These are phyloP conservation scores for Scaeva pyrastri DNA, from an alignment of 2,888 invertebrate genomes.

Conservation along the genomic window DNA sequence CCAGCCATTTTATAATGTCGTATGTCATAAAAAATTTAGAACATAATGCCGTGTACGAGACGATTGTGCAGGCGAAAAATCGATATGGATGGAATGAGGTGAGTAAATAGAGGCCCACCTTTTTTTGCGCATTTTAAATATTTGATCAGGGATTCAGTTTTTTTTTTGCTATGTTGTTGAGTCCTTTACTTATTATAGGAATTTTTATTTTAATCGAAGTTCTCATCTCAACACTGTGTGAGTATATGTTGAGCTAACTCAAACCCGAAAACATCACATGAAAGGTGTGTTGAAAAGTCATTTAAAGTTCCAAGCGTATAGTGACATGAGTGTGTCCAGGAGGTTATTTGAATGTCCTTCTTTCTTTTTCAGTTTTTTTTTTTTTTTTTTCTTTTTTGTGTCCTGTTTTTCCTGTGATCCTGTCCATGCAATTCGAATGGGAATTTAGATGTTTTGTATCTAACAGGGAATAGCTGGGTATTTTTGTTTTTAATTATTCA, in stretches of 20 bases:
- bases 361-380: neutral
- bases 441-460: slow-evolving; percentile 38
- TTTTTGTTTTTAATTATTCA: slow-evolving; percentile 37
- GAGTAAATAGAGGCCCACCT: slow-evolving; percentile 55
- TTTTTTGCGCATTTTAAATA: slow-evolving; percentile 49
- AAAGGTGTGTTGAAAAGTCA: slow-evolving; percentile 49
- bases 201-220: slow-evolving; percentile 30
- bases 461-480: slow-evolving; percentile 11
- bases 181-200: slow-evolving; percentile 34
- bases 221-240: slow-evolving; percentile 22
- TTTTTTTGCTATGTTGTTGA: neutral
- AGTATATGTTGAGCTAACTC: neutral
- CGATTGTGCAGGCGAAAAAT: slow-evolving; percentile 90
- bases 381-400: too few species aligned
- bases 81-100: slow-evolving; percentile 90
- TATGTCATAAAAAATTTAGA: slow-evolving; percentile 88
- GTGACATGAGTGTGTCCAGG: slow-evolving; percentile 37
- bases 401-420: neutral
- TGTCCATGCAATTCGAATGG: slow-evolving; percentile 23
- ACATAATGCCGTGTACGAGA: slow-evolving; percentile 89
- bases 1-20: slow-evolving; percentile 85
- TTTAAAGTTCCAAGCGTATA: neutral
- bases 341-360: slow-evolving; percentile 19
- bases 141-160: slow-evolving; percentile 30
- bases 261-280: slow-evolving; percentile 14